phyloP scores from a whole-genome alignment of 1,140 invertebrate genomes.

The Halictus rubicundus region DNA sequence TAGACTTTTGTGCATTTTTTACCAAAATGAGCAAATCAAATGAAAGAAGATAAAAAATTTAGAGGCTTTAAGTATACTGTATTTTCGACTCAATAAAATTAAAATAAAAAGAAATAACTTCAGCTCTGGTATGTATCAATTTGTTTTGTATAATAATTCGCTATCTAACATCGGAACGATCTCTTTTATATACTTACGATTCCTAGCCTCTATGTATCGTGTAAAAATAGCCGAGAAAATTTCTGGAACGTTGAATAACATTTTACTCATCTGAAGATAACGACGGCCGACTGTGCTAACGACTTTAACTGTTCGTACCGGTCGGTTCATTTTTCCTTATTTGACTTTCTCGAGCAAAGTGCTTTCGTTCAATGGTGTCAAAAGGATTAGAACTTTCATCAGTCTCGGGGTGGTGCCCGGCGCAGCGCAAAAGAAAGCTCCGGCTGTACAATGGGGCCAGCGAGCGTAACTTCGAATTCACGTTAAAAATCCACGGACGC shows the following conservation, averaged over 20 bases:
- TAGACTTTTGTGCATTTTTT: no score
- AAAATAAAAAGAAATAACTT: no score
- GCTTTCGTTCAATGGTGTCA: slow-evolving; percentile 54
- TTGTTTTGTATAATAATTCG: no score
- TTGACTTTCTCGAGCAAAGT: slow-evolving; percentile 48
- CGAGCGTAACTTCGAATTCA: background rate
- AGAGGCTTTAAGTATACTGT: no score
- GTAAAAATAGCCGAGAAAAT: background rate
- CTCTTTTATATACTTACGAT: no score
- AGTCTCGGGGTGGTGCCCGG: slow-evolving; percentile 46
- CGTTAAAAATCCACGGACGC: slow-evolving; percentile 38
- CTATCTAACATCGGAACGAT: no score
- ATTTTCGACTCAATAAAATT: no score
- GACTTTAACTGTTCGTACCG: slow-evolving; percentile 52
- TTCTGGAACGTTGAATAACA: no score
- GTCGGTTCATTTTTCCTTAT: slow-evolving; percentile 43
- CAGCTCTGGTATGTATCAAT: no score
- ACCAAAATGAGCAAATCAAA: no score
- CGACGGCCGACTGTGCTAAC: background rate
- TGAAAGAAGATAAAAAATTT: no score
- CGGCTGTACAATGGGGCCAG: slow-evolving; percentile 4
- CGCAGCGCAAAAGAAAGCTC: slow-evolving; percentile 2
- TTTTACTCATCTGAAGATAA: background rate
- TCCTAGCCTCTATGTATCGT: no score
- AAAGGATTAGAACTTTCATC: slow-evolving; percentile 65